Evolutionary conservation across 1,140 invertebrate genomes (phyloP).

Genomic region (Musca domestica): DNA sequence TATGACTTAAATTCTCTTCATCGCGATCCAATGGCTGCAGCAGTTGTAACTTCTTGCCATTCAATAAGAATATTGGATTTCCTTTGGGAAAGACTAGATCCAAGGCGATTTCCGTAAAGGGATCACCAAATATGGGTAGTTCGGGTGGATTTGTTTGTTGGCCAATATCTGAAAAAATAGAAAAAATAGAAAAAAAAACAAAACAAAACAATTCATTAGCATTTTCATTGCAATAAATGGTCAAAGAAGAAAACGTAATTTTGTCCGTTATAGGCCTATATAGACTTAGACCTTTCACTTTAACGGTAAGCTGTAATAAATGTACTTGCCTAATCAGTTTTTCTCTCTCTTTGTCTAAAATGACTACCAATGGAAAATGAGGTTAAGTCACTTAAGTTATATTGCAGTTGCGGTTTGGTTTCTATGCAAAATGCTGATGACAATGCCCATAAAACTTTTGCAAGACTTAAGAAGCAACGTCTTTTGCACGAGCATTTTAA

Average conservation of each 20-base stretch:
- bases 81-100: conserved; percentile 75
- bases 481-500: too few relatives aligned
- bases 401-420: too few relatives aligned
- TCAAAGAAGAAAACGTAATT: neutral
- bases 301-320: conserved; percentile 1
- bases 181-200: conserved; percentile 13
- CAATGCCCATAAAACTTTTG: neutral
- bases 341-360: too few relatives aligned
- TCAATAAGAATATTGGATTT: conserved; percentile 71
- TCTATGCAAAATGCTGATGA: too few relatives aligned
- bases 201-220: conserved; percentile 6
- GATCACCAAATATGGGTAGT: conserved; percentile 79
- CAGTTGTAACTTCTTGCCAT: conserved; percentile 78
- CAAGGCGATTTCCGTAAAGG: conserved; percentile 74
- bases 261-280: neutral
- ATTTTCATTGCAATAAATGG: neutral
- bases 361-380: too few relatives aligned
- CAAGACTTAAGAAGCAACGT: neutral
- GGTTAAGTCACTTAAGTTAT: too few relatives aligned
- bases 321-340: neutral
- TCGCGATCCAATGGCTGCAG: conserved; percentile 81
- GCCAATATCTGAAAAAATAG: conserved; percentile 68
- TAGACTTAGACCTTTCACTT: conserved; percentile 11
- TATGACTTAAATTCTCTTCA: conserved; percentile 79
- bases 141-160: conserved; percentile 76